phyloP scores from a whole-genome alignment of 1,140 invertebrate genomes.

The Diorhabda carinulata region DNA sequence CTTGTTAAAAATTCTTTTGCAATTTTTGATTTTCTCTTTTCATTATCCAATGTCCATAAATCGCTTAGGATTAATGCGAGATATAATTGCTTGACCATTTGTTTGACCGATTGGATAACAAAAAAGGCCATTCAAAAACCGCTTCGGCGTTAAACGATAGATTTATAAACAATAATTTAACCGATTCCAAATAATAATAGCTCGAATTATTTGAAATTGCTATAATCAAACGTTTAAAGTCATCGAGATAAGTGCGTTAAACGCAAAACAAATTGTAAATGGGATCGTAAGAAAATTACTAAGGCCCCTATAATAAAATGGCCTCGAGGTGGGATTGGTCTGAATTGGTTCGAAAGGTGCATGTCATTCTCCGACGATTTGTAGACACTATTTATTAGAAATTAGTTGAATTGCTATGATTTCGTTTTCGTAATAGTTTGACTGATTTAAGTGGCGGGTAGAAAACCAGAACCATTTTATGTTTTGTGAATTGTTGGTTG shows the following conservation, averaged over 20 bases:
- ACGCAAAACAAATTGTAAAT: constrained; percentile 41
- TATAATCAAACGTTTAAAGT: constrained; percentile 41
- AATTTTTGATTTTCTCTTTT: too few species aligned
- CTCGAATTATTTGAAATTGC: constrained; percentile 41
- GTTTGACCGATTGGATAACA: constrained; percentile 17
- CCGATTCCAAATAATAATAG: constrained; percentile 40
- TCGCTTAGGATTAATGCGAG: too few species aligned
- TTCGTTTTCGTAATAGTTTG: constrained; percentile 24
- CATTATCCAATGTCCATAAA: too few species aligned
- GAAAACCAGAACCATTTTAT: constrained; percentile 25
- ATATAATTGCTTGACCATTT: constrained; percentile 6
- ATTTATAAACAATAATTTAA: constrained; percentile 42
- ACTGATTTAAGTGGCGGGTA: constrained; percentile 17
- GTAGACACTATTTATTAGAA: constrained; percentile 41
- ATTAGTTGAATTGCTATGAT: constrained; percentile 43
- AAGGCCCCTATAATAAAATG: constrained; percentile 21
- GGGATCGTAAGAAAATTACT: constrained; percentile 37
- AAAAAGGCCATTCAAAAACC: constrained; percentile 16
- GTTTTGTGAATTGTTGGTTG: constrained; percentile 23
- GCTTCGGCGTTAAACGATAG: constrained; percentile 36
- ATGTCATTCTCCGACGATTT: constrained; percentile 40
- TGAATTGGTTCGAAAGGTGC: constrained; percentile 33
- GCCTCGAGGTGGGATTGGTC: constrained; percentile 12
- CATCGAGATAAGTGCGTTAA: constrained; percentile 33
- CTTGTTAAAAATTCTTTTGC: too few species aligned